phyloP scores from a whole-genome alignment of 2,797 vertebrate species.

The Caiman crocodilus region DNA sequence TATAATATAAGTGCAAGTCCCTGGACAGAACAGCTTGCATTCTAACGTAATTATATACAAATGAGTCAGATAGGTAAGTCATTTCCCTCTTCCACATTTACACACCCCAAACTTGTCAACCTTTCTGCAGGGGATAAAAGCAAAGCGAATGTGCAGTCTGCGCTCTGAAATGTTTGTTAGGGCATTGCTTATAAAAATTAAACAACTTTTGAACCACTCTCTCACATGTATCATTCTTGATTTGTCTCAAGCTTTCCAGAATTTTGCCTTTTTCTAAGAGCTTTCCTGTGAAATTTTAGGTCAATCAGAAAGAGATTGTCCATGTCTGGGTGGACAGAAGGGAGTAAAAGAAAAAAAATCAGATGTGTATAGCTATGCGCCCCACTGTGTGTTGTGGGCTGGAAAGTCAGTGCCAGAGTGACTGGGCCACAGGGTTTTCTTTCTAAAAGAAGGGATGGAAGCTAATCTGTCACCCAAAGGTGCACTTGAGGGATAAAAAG shows the following conservation, averaged over 20 bases:
- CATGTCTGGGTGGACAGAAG: not conserved
- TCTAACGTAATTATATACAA: conserved; percentile 12
- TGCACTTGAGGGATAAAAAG: not conserved
- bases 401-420: not conserved
- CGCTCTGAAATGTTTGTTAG: not conserved
- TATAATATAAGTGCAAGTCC: not conserved
- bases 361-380: not conserved
- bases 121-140: not conserved
- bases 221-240: not conserved
- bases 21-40: not conserved
- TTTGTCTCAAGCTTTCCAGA: not conserved
- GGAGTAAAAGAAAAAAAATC: not conserved
- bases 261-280: not conserved
- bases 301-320: not conserved
- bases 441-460: not conserved
- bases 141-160: not conserved
- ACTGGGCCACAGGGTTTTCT: not conserved
- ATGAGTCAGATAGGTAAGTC: not conserved
- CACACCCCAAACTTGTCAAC: not conserved
- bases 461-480: not conserved
- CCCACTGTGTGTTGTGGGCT: not conserved
- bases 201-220: not conserved
- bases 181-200: not conserved
- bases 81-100: not conserved
- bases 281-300: not conserved